A percentile compares a stretch with the other conserved stretches of the same genome.
These are phyloP conservation scores for Myxocyprinus asiaticus DNA, from an alignment of 2,113 vertebrate species.

Conservation along the genomic window DNA sequence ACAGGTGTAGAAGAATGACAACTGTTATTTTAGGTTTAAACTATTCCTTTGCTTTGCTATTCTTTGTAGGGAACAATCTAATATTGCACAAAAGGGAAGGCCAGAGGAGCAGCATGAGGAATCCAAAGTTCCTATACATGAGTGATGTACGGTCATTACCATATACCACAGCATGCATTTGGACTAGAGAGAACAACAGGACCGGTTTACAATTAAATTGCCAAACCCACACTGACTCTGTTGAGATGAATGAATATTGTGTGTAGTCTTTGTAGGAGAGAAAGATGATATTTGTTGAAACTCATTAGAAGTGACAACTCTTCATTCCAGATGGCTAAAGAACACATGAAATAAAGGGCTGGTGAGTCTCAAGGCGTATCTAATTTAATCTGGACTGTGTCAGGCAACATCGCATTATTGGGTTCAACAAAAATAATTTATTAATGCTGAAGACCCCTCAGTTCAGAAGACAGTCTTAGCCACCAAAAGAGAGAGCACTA, in stretches of 20 bases:
- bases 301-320: conserved; percentile 60
- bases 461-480: no score
- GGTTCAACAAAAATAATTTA: conserved; percentile 67
- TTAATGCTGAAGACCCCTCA: conserved; percentile 21
- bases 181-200: conserved; percentile 27
- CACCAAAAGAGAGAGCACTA: no score
- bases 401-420: conserved; percentile 61
- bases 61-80: not conserved
- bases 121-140: conserved; percentile 17
- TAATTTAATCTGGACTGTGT: conserved; percentile 59
- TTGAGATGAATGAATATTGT: conserved; percentile 34
- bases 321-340: conserved; percentile 57
- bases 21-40: no score
- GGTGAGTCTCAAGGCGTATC: conserved; percentile 48
- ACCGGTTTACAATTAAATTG: conserved; percentile 27
- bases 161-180: conserved; percentile 29
- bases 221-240: conserved; percentile 9
- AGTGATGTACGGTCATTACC: conserved; percentile 42
- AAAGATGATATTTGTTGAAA: conserved; percentile 52
- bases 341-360: conserved; percentile 51
- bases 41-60: no score
- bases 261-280: conserved; percentile 14
- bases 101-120: not conserved
- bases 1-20: no score
- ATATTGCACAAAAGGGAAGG: not conserved